phyloP scores from a whole-genome alignment of 2,888 invertebrate species.

The Eupithecia inturbata region DNA sequence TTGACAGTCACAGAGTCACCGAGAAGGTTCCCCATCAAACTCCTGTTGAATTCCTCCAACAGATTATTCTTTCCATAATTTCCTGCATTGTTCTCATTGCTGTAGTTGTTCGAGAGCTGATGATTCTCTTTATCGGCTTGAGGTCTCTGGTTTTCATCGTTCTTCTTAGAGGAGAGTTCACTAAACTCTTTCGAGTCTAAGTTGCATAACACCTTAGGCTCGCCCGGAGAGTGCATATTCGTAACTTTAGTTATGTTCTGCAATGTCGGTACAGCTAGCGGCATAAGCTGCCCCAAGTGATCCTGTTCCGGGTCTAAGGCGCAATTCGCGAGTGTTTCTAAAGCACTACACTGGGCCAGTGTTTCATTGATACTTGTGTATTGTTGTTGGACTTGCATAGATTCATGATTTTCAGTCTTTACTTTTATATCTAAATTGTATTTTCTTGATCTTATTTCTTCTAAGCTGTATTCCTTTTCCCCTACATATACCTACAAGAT shows the following conservation, averaged over 20 bases:
- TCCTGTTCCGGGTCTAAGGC: slow-evolving; percentile 78
- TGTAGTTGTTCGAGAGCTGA: slow-evolving; percentile 54
- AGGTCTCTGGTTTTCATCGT: slow-evolving; percentile 63
- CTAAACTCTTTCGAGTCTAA: slow-evolving; percentile 79
- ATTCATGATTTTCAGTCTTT: slow-evolving; percentile 64
- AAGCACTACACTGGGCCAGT: slow-evolving; percentile 78
- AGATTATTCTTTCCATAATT: slow-evolving; percentile 74
- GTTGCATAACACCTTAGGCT: slow-evolving; percentile 78
- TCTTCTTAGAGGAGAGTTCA: slow-evolving; percentile 67
- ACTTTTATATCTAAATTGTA: slow-evolving; percentile 73
- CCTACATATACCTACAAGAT: slow-evolving; percentile 72
- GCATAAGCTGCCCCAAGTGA: slow-evolving; percentile 77
- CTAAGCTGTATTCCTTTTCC: slow-evolving; percentile 89
- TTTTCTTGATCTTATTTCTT: slow-evolving; percentile 88
- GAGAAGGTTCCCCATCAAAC: slow-evolving; percentile 79
- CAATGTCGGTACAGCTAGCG: slow-evolving; percentile 72
- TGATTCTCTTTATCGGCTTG: slow-evolving; percentile 68
- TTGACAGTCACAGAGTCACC: slow-evolving; percentile 87
- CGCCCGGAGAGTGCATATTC: slow-evolving; percentile 80
- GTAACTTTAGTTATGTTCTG: slow-evolving; percentile 79
- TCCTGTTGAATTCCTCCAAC: slow-evolving; percentile 79
- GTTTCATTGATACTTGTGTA: slow-evolving; percentile 72
- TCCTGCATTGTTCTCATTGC: slow-evolving; percentile 59
- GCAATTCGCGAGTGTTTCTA: slow-evolving; percentile 80
- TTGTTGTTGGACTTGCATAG: slow-evolving; percentile 56